Evolutionary conservation across 1,140 invertebrate genomes (phyloP).

Genomic region (Nephotettix cincticeps): DNA sequence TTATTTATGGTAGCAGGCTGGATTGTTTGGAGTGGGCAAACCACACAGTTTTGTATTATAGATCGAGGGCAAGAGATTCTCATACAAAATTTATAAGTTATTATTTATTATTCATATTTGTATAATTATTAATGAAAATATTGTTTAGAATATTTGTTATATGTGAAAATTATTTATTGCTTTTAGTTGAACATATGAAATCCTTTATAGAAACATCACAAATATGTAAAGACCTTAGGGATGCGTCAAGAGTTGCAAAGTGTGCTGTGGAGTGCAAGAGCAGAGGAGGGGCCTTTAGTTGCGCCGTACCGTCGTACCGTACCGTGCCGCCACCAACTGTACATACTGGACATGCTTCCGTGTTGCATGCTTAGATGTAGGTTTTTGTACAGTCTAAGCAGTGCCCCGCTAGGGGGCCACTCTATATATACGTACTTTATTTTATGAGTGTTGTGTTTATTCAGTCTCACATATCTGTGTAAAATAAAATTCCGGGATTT

Average conservation of each 20-base stretch:
- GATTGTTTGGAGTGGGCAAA: not conserved
- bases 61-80: not conserved
- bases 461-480: constrained; percentile 9
- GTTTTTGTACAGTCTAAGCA: constrained; percentile 19
- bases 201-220: not conserved
- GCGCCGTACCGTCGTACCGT: not conserved
- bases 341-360: constrained; percentile 17
- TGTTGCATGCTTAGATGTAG: constrained; percentile 14
- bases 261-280: not conserved
- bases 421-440: constrained; percentile 21
- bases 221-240: not conserved
- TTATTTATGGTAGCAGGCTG: constrained; percentile 6
- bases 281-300: constrained; percentile 13
- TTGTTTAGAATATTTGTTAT: constrained; percentile 4
- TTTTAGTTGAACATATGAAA: not conserved
- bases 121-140: constrained; percentile 14
- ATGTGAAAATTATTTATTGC: constrained; percentile 16
- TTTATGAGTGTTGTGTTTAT: constrained; percentile 18
- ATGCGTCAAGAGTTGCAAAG: constrained; percentile 16
- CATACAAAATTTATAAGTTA: not conserved
- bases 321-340: not conserved
- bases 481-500: not conserved
- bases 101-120: constrained; percentile 1
- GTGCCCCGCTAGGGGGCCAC: not conserved
- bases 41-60: constrained; percentile 12